Evolutionary conservation across 2,797 vertebrate species (phyloP).

Genomic region (Pyrocephalus nanus): DNA sequence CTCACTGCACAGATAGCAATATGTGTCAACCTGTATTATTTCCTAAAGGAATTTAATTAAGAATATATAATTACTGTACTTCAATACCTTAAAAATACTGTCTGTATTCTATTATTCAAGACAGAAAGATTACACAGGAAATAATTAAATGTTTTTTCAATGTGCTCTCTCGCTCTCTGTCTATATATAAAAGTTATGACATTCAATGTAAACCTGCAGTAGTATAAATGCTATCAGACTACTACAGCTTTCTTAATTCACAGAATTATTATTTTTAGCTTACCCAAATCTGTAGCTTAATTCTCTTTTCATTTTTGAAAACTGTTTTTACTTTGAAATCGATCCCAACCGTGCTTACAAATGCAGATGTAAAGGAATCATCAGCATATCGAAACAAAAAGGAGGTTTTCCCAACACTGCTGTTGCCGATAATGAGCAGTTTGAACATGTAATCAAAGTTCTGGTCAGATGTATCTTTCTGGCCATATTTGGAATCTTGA

Average conservation of each 20-base stretch:
- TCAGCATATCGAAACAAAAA: constrained; percentile 97
- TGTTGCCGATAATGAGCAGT: constrained; percentile 96
- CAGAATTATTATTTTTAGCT: constrained; percentile 45
- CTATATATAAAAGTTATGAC: not conserved
- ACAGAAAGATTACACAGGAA: not conserved
- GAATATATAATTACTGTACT: not conserved
- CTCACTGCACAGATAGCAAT: not conserved
- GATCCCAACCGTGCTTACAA: constrained; percentile 97
- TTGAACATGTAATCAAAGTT: constrained; percentile 99
- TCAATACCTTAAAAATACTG: not conserved
- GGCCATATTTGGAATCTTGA: constrained; percentile 88
- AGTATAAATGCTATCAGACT: not conserved
- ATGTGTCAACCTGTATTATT: not conserved
- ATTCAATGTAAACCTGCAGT: not conserved
- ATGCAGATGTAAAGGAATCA: constrained; percentile 96
- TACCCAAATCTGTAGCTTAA: constrained; percentile 99
- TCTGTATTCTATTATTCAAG: not conserved
- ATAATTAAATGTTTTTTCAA: not conserved
- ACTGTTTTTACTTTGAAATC: constrained; percentile 99
- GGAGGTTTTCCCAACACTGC: constrained; percentile 97
- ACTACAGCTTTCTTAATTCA: not conserved
- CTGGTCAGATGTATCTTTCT: constrained; percentile 95
- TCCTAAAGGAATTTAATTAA: not conserved
- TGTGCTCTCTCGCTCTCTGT: not conserved
- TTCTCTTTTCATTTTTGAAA: constrained; percentile 98